Conservation (phyloP, 2,113 vertebrate species). For the Capricornis sumatraensis region DNA sequence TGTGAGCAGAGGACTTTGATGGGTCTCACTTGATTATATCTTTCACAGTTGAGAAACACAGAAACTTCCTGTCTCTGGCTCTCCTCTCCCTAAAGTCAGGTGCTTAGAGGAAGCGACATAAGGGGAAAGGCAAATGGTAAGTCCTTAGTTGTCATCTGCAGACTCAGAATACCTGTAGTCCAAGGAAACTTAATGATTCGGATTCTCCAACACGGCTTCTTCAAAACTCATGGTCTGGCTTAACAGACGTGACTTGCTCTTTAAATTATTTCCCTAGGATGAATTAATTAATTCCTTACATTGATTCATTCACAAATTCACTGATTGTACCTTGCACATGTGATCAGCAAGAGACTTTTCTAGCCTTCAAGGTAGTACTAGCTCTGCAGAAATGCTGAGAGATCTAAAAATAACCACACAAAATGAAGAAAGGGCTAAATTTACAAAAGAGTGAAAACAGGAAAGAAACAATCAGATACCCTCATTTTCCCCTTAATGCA, state of each 20-base stretch:
- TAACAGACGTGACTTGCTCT: background rate
- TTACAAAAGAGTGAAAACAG: background rate
- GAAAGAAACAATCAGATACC: background rate
- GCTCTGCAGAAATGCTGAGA: background rate
- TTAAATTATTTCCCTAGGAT: background rate
- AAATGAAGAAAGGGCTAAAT: background rate
- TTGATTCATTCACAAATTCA: background rate
- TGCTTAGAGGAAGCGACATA: background rate
- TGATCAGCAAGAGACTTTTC: background rate
- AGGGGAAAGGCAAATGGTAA: background rate
- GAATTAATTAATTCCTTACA: background rate
- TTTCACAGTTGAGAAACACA: background rate
- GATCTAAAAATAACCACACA: background rate
- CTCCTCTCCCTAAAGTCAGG: background rate
- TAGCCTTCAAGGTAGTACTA: background rate
- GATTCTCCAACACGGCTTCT: background rate
- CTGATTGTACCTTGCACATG: background rate
- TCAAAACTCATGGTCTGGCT: background rate
- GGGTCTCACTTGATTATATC: background rate
- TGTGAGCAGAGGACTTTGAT: background rate
- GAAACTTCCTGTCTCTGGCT: background rate
- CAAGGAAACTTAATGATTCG: background rate
- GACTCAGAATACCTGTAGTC: background rate
- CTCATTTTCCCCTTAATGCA: background rate
- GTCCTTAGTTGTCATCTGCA: background rate